phyloP scores from a whole-genome alignment of 2,113 vertebrate genomes.

The Burhinus bistriatus region DNA sequence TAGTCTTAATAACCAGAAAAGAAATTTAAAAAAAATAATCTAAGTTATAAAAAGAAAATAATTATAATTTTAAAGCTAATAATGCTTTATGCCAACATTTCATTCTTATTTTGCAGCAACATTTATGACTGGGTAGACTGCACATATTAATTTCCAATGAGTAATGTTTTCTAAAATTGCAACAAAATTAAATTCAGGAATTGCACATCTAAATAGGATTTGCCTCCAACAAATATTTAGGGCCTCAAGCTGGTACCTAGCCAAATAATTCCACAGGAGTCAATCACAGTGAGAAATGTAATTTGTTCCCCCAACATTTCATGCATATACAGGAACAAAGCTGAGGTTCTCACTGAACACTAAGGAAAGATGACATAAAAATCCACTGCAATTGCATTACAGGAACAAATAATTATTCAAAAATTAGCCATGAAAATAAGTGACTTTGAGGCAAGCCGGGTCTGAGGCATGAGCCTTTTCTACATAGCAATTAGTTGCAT shows the following conservation, averaged over 20 bases:
- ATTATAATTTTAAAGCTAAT: neutral
- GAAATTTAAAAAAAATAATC: neutral
- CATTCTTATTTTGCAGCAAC: neutral
- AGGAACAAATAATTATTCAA: neutral
- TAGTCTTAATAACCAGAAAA: neutral
- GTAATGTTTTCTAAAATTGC: neutral
- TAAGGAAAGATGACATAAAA: neutral
- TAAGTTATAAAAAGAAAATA: neutral
- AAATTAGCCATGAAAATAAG: neutral
- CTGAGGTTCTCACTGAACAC: neutral
- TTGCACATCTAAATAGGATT: neutral
- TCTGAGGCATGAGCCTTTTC: neutral
- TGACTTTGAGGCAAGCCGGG: neutral
- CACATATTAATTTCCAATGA: neutral
- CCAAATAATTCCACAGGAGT: neutral
- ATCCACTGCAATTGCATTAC: neutral
- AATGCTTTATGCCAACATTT: neutral
- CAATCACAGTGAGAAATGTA: neutral
- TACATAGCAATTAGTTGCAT: neutral
- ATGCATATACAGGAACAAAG: neutral
- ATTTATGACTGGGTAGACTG: neutral
- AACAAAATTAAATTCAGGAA: slow-evolving; percentile 1
- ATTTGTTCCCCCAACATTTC: neutral
- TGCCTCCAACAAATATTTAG: neutral
- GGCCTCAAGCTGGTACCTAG: neutral